These are phyloP conservation scores for Paedocypris sp. DNA, from an alignment of 2,113 vertebrate species.

Conservation along the genomic window DNA sequence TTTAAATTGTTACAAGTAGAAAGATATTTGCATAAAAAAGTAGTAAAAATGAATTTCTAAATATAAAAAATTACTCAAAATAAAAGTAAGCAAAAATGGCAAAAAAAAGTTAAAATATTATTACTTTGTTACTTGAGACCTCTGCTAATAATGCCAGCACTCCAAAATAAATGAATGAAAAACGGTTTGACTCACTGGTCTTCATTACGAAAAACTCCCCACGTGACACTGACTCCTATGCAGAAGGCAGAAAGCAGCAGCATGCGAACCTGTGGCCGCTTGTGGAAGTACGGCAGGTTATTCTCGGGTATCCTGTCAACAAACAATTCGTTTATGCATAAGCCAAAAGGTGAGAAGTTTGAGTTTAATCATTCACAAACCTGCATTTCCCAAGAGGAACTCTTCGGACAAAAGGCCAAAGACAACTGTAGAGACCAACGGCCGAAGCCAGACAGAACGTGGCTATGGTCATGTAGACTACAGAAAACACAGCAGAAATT, in stretches of 20 bases:
- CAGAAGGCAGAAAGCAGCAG: constrained; percentile 74
- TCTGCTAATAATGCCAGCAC: too few species aligned
- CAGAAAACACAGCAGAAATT: background rate
- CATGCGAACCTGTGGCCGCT: constrained; percentile 77
- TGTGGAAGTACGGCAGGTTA: constrained; percentile 83
- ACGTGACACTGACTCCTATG: constrained; percentile 68
- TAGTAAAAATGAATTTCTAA: too few species aligned
- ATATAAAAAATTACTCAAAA: too few species aligned
- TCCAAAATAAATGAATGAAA: too few species aligned
- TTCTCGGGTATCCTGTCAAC: constrained; percentile 71
- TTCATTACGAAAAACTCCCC: constrained; percentile 87
- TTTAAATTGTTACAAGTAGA: too few species aligned
- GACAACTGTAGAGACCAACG: constrained; percentile 85
- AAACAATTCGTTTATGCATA: background rate
- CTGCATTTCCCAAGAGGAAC: constrained; percentile 82
- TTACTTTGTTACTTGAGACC: too few species aligned
- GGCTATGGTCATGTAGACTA: constrained; percentile 83
- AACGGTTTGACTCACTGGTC: constrained; percentile 80
- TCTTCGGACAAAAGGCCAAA: constrained; percentile 78
- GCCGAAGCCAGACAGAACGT: constrained; percentile 91
- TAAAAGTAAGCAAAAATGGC: too few species aligned
- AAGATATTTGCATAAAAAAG: too few species aligned
- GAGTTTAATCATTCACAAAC: constrained; percentile 44
- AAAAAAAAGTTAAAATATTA: too few species aligned
- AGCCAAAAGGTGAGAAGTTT: background rate